Base-by-base conservation (phyloP, 1,140 invertebrate species). In the Megathymus violae region DNA sequence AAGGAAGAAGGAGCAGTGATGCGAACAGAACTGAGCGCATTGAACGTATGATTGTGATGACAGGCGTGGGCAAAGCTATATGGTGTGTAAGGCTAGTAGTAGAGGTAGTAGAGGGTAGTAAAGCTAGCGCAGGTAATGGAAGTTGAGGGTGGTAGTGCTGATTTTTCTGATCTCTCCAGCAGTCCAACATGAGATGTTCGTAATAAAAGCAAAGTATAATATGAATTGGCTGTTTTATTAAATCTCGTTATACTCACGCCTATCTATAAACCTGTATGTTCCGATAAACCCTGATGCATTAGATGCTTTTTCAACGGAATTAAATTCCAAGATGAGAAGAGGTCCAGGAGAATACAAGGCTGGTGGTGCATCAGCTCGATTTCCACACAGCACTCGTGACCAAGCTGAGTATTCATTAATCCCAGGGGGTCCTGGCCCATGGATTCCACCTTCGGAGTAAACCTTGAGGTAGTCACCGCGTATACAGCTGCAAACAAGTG, bases 381-480 rank as follows among this genome's bases (percentile, higher is more conserved):
- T 94, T 40, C 96, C 96, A 80, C 96, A 97, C 10, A 97, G 90
- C 40, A 96, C 91, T 38, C 93, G 93, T 10, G 96, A 94, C 93
- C 95, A 96, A 17, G 93, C 93, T 2, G 95, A 96, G 76, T 95
- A 94, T 80, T 97, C 96, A 75, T 97, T 97, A 69, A 97, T 94
- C 46, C 93, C 93, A 27, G 84, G 82, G 0, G 84, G 84, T 0
- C 84, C 84, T 1, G 88, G 88, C 0, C 93, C 93, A 80, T 97
- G 95, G 46, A 95, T 92, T 0, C 76, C 82, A n/a, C 76, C 85
- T 73, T 90, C 88, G 0, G 85, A 88, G 88, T 96, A 97, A 25
- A 97, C 92, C 87, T 96, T 96, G 31, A 97, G 80, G 80, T 94
- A 97, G 87, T 97, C 96, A 1, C 94, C 94, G 15, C 92, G 92